Evolutionary conservation across 2,797 vertebrate species (phyloP).

Genomic region (Enteromius unitaeniatus): DNA sequence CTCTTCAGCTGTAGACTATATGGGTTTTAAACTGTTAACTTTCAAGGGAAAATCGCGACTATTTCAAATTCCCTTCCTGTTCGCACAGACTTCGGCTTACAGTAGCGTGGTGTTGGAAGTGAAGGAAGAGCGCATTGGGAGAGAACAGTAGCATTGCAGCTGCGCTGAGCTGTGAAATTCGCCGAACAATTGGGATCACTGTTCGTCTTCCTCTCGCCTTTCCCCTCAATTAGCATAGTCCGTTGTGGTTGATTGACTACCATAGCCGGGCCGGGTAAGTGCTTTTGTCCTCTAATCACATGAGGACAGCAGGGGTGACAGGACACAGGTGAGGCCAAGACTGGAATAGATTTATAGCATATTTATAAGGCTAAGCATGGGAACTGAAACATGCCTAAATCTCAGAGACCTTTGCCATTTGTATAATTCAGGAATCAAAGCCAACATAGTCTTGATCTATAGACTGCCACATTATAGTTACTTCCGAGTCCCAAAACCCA

Average conservation of each 20-base stretch:
- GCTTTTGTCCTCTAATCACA: slow-evolving; percentile 84
- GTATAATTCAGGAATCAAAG: slow-evolving; percentile 28
- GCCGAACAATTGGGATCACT: slow-evolving; percentile 82
- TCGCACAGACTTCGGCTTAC: slow-evolving; percentile 26
- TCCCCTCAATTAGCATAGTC: slow-evolving; percentile 85
- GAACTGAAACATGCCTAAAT: slow-evolving; percentile 61
- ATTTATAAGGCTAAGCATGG: slow-evolving; percentile 67
- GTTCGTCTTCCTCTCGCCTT: slow-evolving; percentile 81
- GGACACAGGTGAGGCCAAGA: slow-evolving; percentile 84
- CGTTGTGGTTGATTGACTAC: slow-evolving; percentile 86
- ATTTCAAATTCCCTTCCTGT: slow-evolving; percentile 7
- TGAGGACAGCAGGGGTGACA: slow-evolving; percentile 82
- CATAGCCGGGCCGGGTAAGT: slow-evolving; percentile 74
- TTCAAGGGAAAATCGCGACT: slow-evolving; percentile 11
- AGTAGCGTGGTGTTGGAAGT: slow-evolving; percentile 21
- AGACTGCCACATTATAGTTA: slow-evolving; percentile 9
- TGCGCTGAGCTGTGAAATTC: slow-evolving; percentile 81
- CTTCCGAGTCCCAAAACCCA: slow-evolving; percentile 11
- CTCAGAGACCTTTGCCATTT: slow-evolving; percentile 34
- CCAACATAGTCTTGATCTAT: slow-evolving; percentile 2
- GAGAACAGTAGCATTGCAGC: slow-evolving; percentile 74
- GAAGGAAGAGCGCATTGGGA: slow-evolving; percentile 51
- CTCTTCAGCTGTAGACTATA: not conserved
- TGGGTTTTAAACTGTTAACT: slow-evolving; percentile 12
- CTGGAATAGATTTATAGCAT: slow-evolving; percentile 69